Percentiles rank a stretch among this genome's conserved stretches.
Conservation (phyloP, 2,113 vertebrate genomes). For the Neolamprologus kungweensis region DNA sequence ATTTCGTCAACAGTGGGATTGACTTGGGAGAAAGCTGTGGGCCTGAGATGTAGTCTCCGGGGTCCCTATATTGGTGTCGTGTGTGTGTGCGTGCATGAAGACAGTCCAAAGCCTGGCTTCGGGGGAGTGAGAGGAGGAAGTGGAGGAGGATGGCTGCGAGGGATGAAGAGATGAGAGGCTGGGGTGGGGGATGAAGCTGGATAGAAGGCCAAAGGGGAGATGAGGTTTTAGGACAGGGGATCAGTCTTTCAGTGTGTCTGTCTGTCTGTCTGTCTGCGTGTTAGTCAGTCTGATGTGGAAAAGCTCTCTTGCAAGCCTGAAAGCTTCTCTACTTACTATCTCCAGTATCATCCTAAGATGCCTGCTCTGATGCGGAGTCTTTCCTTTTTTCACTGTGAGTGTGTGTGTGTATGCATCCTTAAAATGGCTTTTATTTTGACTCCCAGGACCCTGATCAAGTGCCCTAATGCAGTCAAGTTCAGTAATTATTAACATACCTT, state of each 20-base stretch:
- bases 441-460: background rate
- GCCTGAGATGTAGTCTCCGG: slow-evolving; percentile 19
- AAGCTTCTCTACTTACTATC: slow-evolving; percentile 30
- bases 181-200: background rate
- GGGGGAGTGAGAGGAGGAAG: slow-evolving; percentile 6
- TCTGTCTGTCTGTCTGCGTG: background rate
- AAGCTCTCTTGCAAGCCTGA: slow-evolving; percentile 30
- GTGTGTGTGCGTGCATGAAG: background rate
- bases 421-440: background rate
- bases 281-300: slow-evolving; percentile 14
- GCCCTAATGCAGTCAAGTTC: background rate
- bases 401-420: background rate
- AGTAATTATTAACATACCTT: background rate
- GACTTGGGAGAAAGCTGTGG: slow-evolving; percentile 30
- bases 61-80: slow-evolving; percentile 1
- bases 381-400: background rate
- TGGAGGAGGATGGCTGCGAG: slow-evolving; percentile 12
- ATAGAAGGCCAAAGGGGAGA: slow-evolving; percentile 48
- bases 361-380: background rate
- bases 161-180: slow-evolving; percentile 39
- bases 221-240: slow-evolving; percentile 53
- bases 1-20: slow-evolving; percentile 68
- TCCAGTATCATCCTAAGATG: background rate
- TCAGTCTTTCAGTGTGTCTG: slow-evolving; percentile 42
- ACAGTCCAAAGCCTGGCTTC: slow-evolving; percentile 42